Conservation (phyloP, 2,113 vertebrate genomes). For the Bagarius yarrelli region DNA sequence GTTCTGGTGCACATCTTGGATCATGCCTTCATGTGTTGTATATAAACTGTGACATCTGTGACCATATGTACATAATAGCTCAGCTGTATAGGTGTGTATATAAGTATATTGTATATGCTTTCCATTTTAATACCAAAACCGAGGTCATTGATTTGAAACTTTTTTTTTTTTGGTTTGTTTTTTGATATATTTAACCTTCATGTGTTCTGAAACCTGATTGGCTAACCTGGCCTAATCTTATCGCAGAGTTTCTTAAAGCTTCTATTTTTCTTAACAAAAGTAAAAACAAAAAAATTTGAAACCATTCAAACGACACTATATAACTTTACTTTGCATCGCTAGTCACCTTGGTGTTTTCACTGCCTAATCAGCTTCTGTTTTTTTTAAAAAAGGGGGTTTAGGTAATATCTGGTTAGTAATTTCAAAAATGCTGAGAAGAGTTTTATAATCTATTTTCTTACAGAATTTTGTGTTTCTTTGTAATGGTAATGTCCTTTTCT, state of each 20-base stretch:
- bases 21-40: conserved; percentile 64
- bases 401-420: conserved; percentile 51
- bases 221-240: conserved; percentile 65
- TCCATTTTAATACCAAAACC: conserved; percentile 64
- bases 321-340: conserved; percentile 67
- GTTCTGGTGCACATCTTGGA: conserved; percentile 52
- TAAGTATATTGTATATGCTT: conserved; percentile 47
- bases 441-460: conserved; percentile 81
- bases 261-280: conserved; percentile 80
- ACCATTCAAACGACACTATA: conserved; percentile 66
- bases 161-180: conserved; percentile 54
- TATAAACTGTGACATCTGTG: conserved; percentile 56
- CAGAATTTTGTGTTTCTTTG: conserved; percentile 64
- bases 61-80: conserved; percentile 65
- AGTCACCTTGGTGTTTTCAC: conserved; percentile 71
- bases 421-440: conserved; percentile 39
- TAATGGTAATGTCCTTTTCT: conserved; percentile 62
- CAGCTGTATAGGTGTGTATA: conserved; percentile 64
- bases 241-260: conserved; percentile 68
- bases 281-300: conserved; percentile 51
- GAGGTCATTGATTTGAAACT: conserved; percentile 63
- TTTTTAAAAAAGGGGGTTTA: conserved; percentile 61
- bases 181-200: conserved; percentile 30
- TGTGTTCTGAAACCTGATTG: conserved; percentile 49
- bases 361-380: conserved; percentile 60